A percentile compares a stretch with the other conserved stretches of the same genome.
These are phyloP conservation scores for Salvelinus fontinalis DNA, from an alignment of 2,113 vertebrate genomes.

Conservation along the genomic window DNA sequence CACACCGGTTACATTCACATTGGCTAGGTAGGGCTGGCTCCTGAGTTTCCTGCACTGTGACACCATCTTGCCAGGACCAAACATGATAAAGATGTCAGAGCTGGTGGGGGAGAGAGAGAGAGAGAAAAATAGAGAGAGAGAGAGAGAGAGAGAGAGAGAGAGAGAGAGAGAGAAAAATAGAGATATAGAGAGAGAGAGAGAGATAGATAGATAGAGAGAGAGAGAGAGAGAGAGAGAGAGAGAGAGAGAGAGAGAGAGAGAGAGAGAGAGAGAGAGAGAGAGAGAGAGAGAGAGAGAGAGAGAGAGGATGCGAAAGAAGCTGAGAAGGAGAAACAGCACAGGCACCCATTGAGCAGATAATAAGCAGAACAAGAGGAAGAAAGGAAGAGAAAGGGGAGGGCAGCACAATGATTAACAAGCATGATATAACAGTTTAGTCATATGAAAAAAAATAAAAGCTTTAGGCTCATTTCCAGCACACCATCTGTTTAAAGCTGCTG, in stretches of 20 bases:
- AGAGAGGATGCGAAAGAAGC: too few relatives aligned
- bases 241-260: constrained; percentile 53
- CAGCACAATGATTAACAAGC: constrained; percentile 43
- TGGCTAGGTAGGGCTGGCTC: too few relatives aligned
- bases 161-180: too few relatives aligned
- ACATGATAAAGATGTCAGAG: constrained; percentile 50
- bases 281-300: neutral
- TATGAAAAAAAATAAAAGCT: constrained; percentile 45
- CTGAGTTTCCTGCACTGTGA: too few relatives aligned
- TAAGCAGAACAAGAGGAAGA: constrained; percentile 27
- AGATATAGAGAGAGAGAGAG: constrained; percentile 41
- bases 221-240: neutral
- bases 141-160: too few relatives aligned
- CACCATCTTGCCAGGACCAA: neutral
- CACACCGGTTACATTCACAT: too few relatives aligned
- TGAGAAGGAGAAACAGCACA: too few relatives aligned
- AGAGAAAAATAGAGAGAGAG: too few relatives aligned
- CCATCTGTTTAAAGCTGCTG: constrained; percentile 44
- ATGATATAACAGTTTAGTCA: constrained; percentile 51
- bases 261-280: neutral
- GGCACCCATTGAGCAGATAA: constrained; percentile 8
- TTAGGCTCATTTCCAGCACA: constrained; percentile 42
- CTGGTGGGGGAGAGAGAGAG: too few relatives aligned
- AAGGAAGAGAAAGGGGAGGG: constrained; percentile 10
- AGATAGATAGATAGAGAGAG: constrained; percentile 29